These are phyloP conservation scores for Pterobdella sp. DNA, from an alignment of 2,888 invertebrate species.

Conservation along the genomic window DNA sequence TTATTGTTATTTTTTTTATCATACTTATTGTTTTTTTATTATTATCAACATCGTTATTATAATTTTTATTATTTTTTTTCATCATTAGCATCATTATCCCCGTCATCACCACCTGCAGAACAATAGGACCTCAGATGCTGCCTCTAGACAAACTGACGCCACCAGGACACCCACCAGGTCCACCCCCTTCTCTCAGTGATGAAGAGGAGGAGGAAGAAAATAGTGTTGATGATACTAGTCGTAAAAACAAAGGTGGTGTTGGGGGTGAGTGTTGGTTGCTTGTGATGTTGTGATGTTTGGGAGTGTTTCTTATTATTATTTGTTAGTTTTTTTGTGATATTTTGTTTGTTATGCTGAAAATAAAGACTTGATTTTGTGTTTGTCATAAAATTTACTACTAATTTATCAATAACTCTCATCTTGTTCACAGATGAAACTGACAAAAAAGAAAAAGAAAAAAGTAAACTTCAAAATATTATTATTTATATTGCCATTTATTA, in stretches of 20 bases:
- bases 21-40: neutral
- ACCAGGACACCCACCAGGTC: conserved; percentile 50
- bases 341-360: no score
- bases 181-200: conserved; percentile 49
- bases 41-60: neutral
- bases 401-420: no score
- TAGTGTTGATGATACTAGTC: conserved; percentile 11
- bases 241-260: neutral
- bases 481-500: no score
- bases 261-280: neutral
- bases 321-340: neutral
- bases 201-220: conserved; percentile 34
- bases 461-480: no score
- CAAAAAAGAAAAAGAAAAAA: no score
- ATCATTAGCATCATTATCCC: neutral
- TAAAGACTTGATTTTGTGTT: no score
- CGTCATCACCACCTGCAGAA: neutral
- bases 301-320: neutral
- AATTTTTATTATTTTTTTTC: neutral
- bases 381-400: no score
- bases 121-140: neutral
- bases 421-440: no score
- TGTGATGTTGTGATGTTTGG: neutral
- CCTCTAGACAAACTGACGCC: conserved; percentile 41
- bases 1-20: neutral